These are phyloP conservation scores for Halcyon malimbica DNA, from an alignment of 2,113 vertebrate species.

Conservation along the genomic window DNA sequence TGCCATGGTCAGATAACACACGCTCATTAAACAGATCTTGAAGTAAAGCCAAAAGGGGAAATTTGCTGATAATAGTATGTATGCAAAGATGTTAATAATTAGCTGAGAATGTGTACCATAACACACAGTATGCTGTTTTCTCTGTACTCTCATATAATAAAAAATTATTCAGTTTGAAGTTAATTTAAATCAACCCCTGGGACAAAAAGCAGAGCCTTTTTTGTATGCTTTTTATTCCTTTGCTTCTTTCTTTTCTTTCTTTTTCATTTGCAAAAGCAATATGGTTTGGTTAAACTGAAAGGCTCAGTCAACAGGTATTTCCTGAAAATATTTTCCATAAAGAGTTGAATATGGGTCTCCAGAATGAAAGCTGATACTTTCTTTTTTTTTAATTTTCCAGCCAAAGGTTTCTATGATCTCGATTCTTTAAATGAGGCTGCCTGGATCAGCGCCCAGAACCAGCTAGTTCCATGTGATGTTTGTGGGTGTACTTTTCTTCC, in stretches of 20 bases:
- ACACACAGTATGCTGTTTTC: conserved; percentile 47
- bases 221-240: conserved; percentile 9
- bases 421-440: conserved; percentile 80
- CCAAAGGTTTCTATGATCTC: conserved; percentile 82
- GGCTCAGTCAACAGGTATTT: conserved; percentile 81
- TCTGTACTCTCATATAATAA: conserved; percentile 33
- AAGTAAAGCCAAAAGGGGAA: conserved; percentile 62
- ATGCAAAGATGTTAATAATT: conserved; percentile 76
- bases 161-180: conserved; percentile 61
- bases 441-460: conserved; percentile 80
- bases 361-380: conserved; percentile 76
- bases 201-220: conserved; percentile 58
- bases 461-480: conserved; percentile 79
- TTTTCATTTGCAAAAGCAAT: conserved; percentile 57
- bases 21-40: conserved; percentile 55
- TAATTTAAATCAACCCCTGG: conserved; percentile 63
- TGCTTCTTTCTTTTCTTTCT: conserved; percentile 10
- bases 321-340: conserved; percentile 81
- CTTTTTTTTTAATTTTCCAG: conserved; percentile 75
- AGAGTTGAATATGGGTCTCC: conserved; percentile 64
- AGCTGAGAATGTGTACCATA: conserved; percentile 66
- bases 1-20: conserved; percentile 45
- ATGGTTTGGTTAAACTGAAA: conserved; percentile 76
- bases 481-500: conserved; percentile 83
- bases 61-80: conserved; percentile 60